A percentile compares a stretch with the other conserved stretches of the same genome.
Evolutionary conservation across 2,888 invertebrate species (phyloP).

Genomic region (Nomada fabriciana): DNA sequence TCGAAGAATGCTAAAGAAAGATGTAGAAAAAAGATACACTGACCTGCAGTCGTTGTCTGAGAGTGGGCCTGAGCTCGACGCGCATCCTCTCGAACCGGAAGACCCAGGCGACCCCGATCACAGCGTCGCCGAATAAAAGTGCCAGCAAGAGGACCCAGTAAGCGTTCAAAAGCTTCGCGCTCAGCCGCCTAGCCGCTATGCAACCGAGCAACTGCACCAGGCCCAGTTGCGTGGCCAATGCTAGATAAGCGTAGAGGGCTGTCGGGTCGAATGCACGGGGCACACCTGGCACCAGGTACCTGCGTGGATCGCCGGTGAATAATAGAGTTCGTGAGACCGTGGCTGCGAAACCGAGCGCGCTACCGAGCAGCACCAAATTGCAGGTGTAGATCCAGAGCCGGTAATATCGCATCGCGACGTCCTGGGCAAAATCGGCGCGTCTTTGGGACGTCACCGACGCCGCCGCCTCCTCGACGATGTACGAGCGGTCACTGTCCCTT

Average conservation of each 20-base stretch:
- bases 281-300: constrained; percentile 90
- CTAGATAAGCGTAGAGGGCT: constrained; percentile 93
- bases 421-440: constrained; percentile 85
- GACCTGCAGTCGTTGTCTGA: constrained; percentile 86
- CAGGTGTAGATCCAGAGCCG: constrained; percentile 97
- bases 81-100: constrained; percentile 91
- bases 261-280: constrained; percentile 91
- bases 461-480: constrained; percentile 69
- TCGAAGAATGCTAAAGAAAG: too few species aligned
- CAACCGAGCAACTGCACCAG: constrained; percentile 91
- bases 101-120: constrained; percentile 94
- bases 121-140: constrained; percentile 92
- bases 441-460: constrained; percentile 71
- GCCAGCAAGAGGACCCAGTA: constrained; percentile 93
- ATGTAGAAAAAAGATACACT: constrained; percentile 80
- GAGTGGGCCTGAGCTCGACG: constrained; percentile 89
- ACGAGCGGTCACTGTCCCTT: constrained; percentile 54
- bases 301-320: constrained; percentile 88
- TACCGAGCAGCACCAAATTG: constrained; percentile 94
- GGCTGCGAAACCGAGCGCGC: constrained; percentile 92
- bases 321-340: constrained; percentile 90
- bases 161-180: constrained; percentile 92
- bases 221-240: constrained; percentile 90
- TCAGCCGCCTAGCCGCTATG: constrained; percentile 92
- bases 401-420: constrained; percentile 91